Base-by-base conservation (phyloP, 2,888 invertebrate genomes). In the Lochmaea capreae region DNA sequence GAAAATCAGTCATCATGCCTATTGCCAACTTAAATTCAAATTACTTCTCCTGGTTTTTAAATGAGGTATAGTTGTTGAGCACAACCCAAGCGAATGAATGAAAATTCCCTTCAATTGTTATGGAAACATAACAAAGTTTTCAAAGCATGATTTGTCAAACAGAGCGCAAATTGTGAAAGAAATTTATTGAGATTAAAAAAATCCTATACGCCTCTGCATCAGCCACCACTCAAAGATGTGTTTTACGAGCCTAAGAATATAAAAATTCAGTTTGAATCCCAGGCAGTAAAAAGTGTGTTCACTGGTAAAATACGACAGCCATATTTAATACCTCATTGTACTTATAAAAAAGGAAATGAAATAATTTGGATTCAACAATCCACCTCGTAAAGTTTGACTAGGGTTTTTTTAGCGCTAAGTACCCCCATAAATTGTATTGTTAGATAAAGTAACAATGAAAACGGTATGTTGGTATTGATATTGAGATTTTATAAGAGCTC, bases 231-330 rank as follows among this genome's bases (percentile, higher is more conserved):
- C 78, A 77, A 78, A 79, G 79, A 81, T 81, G 78, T 74, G 78
- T 73, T 79, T 80, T 81, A 80, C 75, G 78, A 71, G 71, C 68
- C 59, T 58, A 65, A 70, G 63, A 76, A 77, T 75, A 80, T 76
- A 76, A 78, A 78, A 71, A 75, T 78, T 73, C 76, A 78, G 78
- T 79, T 81, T 79, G 80, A 81, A 79, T 79, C 76, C 70, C 74
- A 54, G 74, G 74, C 71, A 79, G 78, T 81, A 80, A 81, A 79
- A 80, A 80, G 78, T 72, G 78, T 74, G 76, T 77, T 78, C 77
- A 74, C 76, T 73, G 71, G 72, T 76, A 76, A 77, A 74, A 77
- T 76, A 76, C 77, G 74, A 77, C 76, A 65, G 72, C 72, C 76
- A 76, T 77, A 79, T 79, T 77, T 75, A 77, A 77, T 76, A 73